phyloP scores from a whole-genome alignment of 2,888 invertebrate species.

The Mythimna loreyi region DNA sequence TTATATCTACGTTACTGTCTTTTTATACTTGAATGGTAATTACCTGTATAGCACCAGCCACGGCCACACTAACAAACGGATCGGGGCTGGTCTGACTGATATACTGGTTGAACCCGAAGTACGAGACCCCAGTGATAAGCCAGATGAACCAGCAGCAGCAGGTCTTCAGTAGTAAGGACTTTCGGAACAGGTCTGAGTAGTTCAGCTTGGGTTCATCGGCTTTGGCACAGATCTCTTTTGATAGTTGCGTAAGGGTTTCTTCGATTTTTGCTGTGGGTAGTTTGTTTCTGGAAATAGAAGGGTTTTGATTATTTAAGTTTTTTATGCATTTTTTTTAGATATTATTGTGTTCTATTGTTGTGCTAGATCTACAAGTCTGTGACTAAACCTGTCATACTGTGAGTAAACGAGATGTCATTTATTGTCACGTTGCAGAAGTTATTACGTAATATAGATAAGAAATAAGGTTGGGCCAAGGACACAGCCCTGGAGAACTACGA shows the following conservation, averaged over 20 bases:
- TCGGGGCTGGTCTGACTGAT: constrained; percentile 95
- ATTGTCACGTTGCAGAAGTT: too few species aligned
- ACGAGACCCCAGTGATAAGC: constrained; percentile 95
- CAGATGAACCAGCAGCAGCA: constrained; percentile 93
- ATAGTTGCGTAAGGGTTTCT: constrained; percentile 80
- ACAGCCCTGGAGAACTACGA: too few species aligned
- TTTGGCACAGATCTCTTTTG: constrained; percentile 71
- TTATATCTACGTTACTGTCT: too few species aligned
- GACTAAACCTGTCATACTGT: too few species aligned
- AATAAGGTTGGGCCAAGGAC: too few species aligned
- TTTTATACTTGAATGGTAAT: not conserved
- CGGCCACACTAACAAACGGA: constrained; percentile 95
- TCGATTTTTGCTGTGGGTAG: constrained; percentile 86
- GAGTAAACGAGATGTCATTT: too few species aligned
- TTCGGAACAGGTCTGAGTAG: constrained; percentile 92
- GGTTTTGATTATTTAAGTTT: not conserved
- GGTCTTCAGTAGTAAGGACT: constrained; percentile 92
- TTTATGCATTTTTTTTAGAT: too few species aligned
- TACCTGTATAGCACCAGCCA: constrained; percentile 89
- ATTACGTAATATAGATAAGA: too few species aligned
- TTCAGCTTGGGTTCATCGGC: constrained; percentile 82
- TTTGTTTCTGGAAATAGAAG: constrained; percentile 83
- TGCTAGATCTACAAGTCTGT: too few species aligned
- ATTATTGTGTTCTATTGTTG: too few species aligned
- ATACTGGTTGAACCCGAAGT: constrained; percentile 96